Evolutionary conservation across 2,797 vertebrate species (phyloP).

Genomic region (Tarsius wallacei): DNA sequence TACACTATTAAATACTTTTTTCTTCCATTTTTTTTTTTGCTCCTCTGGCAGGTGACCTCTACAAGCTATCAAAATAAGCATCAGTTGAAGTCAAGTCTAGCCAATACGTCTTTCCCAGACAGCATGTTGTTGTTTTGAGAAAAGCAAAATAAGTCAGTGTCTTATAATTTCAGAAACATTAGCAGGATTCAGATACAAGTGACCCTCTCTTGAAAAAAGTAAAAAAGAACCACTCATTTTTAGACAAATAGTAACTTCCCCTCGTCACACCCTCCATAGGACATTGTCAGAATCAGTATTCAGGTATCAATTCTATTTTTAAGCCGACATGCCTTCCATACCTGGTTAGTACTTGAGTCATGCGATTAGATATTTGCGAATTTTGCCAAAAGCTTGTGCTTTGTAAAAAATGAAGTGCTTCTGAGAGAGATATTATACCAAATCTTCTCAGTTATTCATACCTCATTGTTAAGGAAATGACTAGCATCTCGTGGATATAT

Average conservation of each 20-base stretch:
- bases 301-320: conserved; percentile 22
- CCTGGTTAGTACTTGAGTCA: not conserved
- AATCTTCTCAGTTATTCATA: not conserved
- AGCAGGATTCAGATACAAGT: conserved; percentile 40
- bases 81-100: not conserved
- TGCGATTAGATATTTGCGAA: not conserved
- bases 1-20: not conserved
- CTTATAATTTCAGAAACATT: conserved; percentile 15
- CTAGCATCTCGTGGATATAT: not conserved
- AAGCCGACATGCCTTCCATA: not conserved
- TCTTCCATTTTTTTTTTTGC: not conserved
- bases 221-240: not conserved
- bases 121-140: not conserved
- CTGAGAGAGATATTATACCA: not conserved
- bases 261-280: not conserved
- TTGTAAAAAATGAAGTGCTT: conserved; percentile 9
- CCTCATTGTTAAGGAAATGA: conserved; percentile 27
- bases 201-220: not conserved
- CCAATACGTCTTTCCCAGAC: conserved; percentile 9
- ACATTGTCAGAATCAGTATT: not conserved
- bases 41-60: not conserved
- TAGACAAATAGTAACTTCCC: not conserved
- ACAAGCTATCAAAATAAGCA: conserved; percentile 20
- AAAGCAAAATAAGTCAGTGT: conserved; percentile 9
- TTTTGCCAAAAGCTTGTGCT: not conserved